phyloP scores from a whole-genome alignment of 37 sponge, comb jelly and placozoan genomes.

The Axinella damicornis region DNA sequence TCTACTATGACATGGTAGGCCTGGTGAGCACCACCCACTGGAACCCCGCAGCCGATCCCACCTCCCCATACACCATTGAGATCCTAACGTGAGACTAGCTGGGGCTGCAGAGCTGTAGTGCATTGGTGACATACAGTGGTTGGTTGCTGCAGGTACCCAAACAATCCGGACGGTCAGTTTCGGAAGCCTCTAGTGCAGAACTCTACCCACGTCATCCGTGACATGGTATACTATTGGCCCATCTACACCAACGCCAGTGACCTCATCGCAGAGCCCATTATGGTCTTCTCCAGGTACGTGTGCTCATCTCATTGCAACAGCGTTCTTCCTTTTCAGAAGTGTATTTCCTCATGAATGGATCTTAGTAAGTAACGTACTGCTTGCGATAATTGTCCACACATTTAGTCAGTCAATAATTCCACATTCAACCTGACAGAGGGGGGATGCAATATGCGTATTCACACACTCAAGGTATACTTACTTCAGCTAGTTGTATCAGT shows the following conservation, averaged over 20 bases:
- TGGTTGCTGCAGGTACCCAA: constrained; percentile 24
- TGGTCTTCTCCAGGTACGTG: constrained; percentile 29
- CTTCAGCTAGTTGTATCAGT: too few relatives aligned
- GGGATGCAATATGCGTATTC: too few relatives aligned
- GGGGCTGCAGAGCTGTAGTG: neutral
- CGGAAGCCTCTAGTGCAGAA: constrained; percentile 23
- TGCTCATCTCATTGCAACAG: neutral
- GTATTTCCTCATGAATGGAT: neutral
- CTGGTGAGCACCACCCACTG: neutral
- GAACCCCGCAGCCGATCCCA: constrained; percentile 20
- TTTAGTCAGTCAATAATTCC: too few relatives aligned
- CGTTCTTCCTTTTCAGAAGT: neutral
- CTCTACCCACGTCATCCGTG: neutral
- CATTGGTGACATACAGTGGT: neutral
- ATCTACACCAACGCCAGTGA: constrained; percentile 14
- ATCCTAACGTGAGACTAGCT: constrained; percentile 33
- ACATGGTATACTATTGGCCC: constrained; percentile 49
- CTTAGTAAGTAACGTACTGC: too few relatives aligned
- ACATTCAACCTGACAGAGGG: too few relatives aligned
- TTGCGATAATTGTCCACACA: too few relatives aligned
- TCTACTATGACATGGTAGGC: neutral
- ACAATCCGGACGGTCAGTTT: constrained; percentile 7
- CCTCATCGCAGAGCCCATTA: neutral
- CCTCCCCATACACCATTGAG: constrained; percentile 34
- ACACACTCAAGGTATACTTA: too few relatives aligned